Evolutionary conservation across 2,113 vertebrate genomes (phyloP), one percentile per base, ranked within the genome.

Genomic region (Rafetus swinhoei): DNA sequence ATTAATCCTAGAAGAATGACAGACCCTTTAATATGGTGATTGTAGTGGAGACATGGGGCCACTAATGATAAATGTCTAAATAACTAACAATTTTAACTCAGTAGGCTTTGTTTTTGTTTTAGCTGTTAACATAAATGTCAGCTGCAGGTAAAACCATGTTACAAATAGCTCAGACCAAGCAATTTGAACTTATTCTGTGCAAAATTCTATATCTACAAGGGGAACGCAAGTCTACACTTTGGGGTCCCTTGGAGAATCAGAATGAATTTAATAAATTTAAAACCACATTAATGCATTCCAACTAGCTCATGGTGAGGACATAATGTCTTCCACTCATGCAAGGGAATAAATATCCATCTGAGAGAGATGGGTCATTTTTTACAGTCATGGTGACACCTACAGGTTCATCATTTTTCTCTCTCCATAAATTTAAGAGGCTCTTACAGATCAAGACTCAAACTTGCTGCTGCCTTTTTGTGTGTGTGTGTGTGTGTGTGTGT

Each of bases 311-410:
- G 6, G 8, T n/a, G 45, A n/a, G 72, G n/a, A 52, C 2, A 0
- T 1, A 12, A 14, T 5, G 0, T 35, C 32, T 29, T 27, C 16
- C 45, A 85, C 24, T 32, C 10, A 2, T 0, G 21, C 35, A 19
- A 1, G 79, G 54, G 15, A 27, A 18, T 65, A 45, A 77, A 1
- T 52, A 0, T 52, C 55, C 14, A 18, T 16, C 21, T 72, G 76
- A 95, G 90, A 32, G 11, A 92, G 90, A 92, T 92, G 91, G 86
- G 92, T 88, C 92, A 89, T 39, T 77, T 60, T 77, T 56, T 72
- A 53, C 62, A 83, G 50, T 59, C 27, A 27, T 72, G 56, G 53
- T 21, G 25, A 24, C 55, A 72, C n/a, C 79, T 74, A 55, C 79
- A 88, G 82, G 45, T 5, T 89, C n/a, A 21, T 80, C 12, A 14